phyloP scores from a whole-genome alignment of 1,140 invertebrate genomes.

The Dufourea novaeangliae region DNA sequence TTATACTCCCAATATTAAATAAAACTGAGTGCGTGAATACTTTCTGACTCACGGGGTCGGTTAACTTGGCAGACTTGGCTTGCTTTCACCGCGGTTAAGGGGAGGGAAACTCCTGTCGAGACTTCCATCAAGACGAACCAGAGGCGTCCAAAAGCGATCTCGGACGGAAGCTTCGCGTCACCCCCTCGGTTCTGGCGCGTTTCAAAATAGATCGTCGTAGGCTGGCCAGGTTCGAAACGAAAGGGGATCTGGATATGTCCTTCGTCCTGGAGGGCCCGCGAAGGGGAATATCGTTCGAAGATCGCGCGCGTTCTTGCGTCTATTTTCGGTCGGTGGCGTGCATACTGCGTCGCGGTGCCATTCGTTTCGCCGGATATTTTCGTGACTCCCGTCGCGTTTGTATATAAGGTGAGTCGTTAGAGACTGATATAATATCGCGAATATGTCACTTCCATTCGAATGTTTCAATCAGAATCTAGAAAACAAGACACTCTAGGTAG shows the following conservation, averaged over 20 bases:
- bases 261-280: slow-evolving; percentile 23
- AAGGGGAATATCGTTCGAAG: slow-evolving; percentile 8
- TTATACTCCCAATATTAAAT: too few species aligned
- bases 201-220: slow-evolving; percentile 2
- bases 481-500: too few species aligned
- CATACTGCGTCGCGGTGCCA: slow-evolving; percentile 4
- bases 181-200: background rate
- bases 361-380: slow-evolving; percentile 56
- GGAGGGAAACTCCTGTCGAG: background rate
- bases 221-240: background rate
- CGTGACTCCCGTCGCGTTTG: slow-evolving; percentile 36
- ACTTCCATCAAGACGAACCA: background rate
- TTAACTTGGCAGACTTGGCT: too few species aligned
- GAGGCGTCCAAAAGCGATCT: background rate
- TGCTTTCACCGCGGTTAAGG: background rate
- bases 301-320: slow-evolving; percentile 23
- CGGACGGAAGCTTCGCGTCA: background rate
- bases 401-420: background rate
- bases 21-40: too few species aligned
- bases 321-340: slow-evolving; percentile 24
- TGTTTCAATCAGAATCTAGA: too few species aligned
- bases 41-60: too few species aligned
- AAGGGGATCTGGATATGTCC: slow-evolving; percentile 1
- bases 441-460: too few species aligned
- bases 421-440: too few species aligned